Evolutionary conservation across 2,888 invertebrate species (phyloP), one percentile per base, ranked within the genome.

Genomic region (Zaprionus bogoriensis): DNA sequence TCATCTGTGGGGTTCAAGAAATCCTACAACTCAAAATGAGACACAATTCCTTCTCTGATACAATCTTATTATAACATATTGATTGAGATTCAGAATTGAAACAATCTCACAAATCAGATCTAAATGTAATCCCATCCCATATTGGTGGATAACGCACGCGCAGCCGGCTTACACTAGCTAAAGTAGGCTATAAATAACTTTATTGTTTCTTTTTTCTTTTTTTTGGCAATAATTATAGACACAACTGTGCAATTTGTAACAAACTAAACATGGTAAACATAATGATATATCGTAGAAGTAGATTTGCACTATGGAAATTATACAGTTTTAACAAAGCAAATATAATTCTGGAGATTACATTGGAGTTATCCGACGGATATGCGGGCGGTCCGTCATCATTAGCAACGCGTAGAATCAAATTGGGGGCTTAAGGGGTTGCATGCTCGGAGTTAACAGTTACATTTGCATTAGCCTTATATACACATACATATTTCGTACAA

Each of bases 401-500:
- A 28, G 28, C 51, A 51, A 51, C 46, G 25, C 32, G 32, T 39
- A 45, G 28, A 44, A 46, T 22, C 47, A 14, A 69, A 28, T 38
- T 36, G 9, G 32, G 7, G 32, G 19, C n/a, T n/a, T n/a, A n/a
- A n/a, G 4, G 46, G 22, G 17, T 32, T 7, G 17, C 12, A n/a
- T 5, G 28, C 1, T 4, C n/a, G 30, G 10, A 2, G 30, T 3
- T 10, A 17, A 59, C 20, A 45, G 41, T 47, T 47, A 5, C 41
- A 47, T 41, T 47, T 36, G 48, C 32, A 48, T 41, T 38, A 36
- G 27, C 47, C 22, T 57, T 46, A 69, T 20, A 22, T 22, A 41
- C 22, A 22, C 12, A 30, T 36, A 25, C 72, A 85, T 84, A 79
- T 72, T 75, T 85, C 63, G 61, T 77, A 80, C 47, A 78, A 82